Percentiles rank a stretch among this genome's conserved stretches.
These are phyloP conservation scores for Allobates femoralis DNA, from an alignment of 2,797 vertebrate genomes.

Conservation along the genomic window DNA sequence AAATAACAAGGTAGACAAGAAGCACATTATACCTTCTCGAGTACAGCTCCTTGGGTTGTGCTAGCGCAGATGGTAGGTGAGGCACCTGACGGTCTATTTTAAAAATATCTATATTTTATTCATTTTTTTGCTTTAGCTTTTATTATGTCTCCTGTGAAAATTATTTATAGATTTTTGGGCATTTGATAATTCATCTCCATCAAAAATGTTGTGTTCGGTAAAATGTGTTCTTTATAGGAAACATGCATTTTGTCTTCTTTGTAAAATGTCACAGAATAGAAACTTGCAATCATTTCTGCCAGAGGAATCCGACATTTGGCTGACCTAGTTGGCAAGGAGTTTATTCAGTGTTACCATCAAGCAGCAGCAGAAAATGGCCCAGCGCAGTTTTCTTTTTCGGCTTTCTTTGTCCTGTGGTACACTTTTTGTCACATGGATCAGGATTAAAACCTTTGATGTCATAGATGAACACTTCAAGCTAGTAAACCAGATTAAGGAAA, in stretches of 20 bases:
- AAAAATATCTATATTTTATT: neutral
- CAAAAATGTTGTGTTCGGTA: slow-evolving; percentile 18
- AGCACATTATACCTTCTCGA: neutral
- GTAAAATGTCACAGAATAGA: slow-evolving; percentile 59
- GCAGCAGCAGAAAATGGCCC: slow-evolving; percentile 53
- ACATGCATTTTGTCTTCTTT: slow-evolving; percentile 56
- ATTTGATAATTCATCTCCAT: slow-evolving; percentile 36
- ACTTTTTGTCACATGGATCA: slow-evolving; percentile 22
- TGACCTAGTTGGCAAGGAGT: slow-evolving; percentile 63
- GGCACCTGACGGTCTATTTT: neutral
- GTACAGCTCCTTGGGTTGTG: neutral
- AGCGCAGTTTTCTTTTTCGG: slow-evolving; percentile 31
- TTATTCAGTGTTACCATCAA: slow-evolving; percentile 60
- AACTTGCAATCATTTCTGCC: slow-evolving; percentile 62
- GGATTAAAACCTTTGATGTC: slow-evolving; percentile 27
- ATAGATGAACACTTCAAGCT: slow-evolving; percentile 33
- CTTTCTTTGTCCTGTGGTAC: slow-evolving; percentile 32
- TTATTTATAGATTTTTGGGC: neutral
- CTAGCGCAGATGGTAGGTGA: neutral
- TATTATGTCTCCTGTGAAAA: neutral
- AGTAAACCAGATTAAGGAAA: slow-evolving; percentile 21
- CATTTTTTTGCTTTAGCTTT: neutral
- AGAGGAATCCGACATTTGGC: slow-evolving; percentile 62
- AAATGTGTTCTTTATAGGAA: slow-evolving; percentile 49
- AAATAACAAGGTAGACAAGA: neutral